These are phyloP conservation scores for Drosophila albomicans DNA, from an alignment of 1,140 invertebrate genomes.

Conservation along the genomic window DNA sequence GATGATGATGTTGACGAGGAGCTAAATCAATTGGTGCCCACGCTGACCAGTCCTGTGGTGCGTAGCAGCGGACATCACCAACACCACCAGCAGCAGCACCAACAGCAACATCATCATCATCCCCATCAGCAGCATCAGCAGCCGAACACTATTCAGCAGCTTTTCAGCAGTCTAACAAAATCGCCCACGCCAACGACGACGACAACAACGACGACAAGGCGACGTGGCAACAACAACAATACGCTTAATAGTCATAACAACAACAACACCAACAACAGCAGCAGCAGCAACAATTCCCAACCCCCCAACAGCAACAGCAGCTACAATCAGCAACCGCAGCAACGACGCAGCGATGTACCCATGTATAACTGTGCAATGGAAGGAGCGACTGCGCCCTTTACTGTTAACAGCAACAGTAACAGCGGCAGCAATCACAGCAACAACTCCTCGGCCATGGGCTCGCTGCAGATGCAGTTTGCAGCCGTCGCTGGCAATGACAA, in stretches of 20 bases:
- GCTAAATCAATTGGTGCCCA: conserved; percentile 69
- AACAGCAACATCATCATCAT: not conserved
- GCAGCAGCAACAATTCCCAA: conserved; percentile 39
- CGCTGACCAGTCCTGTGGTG: conserved; percentile 71
- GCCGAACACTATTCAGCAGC: conserved; percentile 62
- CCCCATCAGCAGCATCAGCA: conserved; percentile 42
- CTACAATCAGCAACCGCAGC: conserved; percentile 47
- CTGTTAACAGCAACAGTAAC: conserved; percentile 44
- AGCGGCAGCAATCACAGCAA: conserved; percentile 28
- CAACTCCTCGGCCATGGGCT: conserved; percentile 66
- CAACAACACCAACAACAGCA: conserved; percentile 57
- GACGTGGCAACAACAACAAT: conserved; percentile 56
- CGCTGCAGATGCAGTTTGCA: conserved; percentile 84
- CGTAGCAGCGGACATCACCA: conserved; percentile 32
- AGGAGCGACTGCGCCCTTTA: conserved; percentile 25
- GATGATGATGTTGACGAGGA: conserved; percentile 72
- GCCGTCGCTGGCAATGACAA: conserved; percentile 81
- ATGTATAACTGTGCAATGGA: conserved; percentile 78
- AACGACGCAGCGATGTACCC: conserved; percentile 66
- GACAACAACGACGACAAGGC: conserved; percentile 50
- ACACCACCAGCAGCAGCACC: too few species aligned
- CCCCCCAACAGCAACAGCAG: conserved; percentile 49
- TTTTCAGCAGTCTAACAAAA: conserved; percentile 70
- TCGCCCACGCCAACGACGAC: conserved; percentile 63
- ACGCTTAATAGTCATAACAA: conserved; percentile 70